These are phyloP conservation scores for Stenodema calcarata DNA, from an alignment of 2,888 invertebrate genomes.

Conservation along the genomic window DNA sequence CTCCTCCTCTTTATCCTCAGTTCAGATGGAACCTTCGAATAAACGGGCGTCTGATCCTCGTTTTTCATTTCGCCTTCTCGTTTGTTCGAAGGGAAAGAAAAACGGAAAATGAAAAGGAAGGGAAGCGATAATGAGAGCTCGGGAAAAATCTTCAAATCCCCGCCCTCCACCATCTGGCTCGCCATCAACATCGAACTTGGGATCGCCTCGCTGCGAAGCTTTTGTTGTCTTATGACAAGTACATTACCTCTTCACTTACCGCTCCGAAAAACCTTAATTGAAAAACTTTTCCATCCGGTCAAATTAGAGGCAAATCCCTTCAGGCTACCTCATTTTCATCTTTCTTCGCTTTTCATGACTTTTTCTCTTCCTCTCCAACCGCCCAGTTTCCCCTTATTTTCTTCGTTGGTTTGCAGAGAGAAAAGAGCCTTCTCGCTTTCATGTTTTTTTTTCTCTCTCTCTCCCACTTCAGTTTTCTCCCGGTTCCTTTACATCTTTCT, in stretches of 20 bases:
- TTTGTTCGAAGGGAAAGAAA: not conserved
- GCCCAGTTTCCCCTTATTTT: not conserved
- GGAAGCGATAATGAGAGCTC: not conserved
- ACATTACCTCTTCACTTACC: slow-evolving; percentile 40
- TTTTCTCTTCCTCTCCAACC: not conserved
- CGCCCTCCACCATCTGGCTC: not conserved
- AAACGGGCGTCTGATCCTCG: not conserved
- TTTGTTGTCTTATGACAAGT: slow-evolving; percentile 42
- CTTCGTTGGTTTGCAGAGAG: not conserved
- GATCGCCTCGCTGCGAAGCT: not conserved
- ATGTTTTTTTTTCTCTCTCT: not conserved
- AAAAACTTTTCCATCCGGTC: slow-evolving; percentile 35
- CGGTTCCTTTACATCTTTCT: not conserved
- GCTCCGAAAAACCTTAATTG: slow-evolving; percentile 32
- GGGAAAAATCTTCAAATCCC: not conserved
- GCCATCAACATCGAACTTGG: not conserved
- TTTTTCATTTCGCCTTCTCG: not conserved
- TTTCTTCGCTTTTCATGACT: slow-evolving; percentile 39
- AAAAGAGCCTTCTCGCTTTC: not conserved
- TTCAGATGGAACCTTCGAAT: too few relatives aligned
- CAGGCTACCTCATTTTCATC: slow-evolving; percentile 38
- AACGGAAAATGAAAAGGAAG: not conserved
- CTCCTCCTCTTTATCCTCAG: too few relatives aligned
- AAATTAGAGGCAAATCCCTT: slow-evolving; percentile 40
- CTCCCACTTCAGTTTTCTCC: not conserved